Conservation (phyloP, 2,113 vertebrate genomes). For the Vidua macroura region DNA sequence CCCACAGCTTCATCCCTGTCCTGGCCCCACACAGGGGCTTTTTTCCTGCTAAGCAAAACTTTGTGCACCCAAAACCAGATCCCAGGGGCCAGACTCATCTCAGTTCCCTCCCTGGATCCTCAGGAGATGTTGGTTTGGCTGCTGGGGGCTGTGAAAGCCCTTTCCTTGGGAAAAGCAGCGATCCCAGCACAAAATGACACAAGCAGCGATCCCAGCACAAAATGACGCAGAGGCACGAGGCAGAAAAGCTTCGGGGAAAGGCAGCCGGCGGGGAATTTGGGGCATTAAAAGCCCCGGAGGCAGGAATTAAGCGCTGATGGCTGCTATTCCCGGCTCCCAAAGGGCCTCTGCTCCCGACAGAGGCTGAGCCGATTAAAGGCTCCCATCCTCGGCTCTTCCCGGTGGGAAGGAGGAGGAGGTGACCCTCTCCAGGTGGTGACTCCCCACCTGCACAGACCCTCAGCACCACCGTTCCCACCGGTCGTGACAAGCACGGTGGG, state of each 20-base stretch:
- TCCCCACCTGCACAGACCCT: neutral
- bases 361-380: neutral
- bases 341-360: neutral
- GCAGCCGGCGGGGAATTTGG: neutral
- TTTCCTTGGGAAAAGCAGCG: neutral
- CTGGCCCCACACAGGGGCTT: neutral
- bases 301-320: neutral
- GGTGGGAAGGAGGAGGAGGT: neutral
- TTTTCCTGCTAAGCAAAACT: neutral
- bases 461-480: neutral
- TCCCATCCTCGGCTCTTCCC: neutral
- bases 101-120: neutral
- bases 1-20: rapidly evolving
- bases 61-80: neutral
- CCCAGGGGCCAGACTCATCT: neutral
- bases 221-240: neutral
- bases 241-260: neutral
- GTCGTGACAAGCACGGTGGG: rapidly evolving
- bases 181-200: neutral
- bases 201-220: too few relatives aligned
- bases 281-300: neutral
- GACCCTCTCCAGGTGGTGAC: neutral
- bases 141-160: neutral
- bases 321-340: neutral
- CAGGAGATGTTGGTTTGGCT: neutral